phyloP scores from a whole-genome alignment of 53 echinoderm and acorn worm species.

The Zoroaster sp. region DNA sequence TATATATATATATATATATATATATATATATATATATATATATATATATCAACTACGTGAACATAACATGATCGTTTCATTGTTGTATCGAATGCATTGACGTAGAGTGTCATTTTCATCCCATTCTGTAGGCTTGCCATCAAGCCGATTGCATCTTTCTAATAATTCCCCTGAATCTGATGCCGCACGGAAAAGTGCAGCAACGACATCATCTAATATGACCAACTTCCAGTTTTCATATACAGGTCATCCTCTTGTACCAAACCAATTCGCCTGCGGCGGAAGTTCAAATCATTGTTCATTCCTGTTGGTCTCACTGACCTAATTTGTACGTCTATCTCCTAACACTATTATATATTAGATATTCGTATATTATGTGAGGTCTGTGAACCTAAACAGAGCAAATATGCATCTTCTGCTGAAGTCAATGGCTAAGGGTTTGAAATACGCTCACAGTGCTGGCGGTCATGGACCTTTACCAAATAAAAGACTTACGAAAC shows the following conservation, averaged over 20 bases:
- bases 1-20: too few species aligned
- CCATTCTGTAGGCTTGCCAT: too few species aligned
- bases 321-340: constrained; percentile 31
- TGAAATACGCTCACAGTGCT: not conserved
- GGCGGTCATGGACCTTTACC: constrained; percentile 4
- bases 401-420: constrained; percentile 18
- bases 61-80: too few species aligned
- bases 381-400: constrained; percentile 52
- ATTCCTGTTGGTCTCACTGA: not conserved
- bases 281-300: not conserved
- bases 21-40: too few species aligned
- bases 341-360: constrained; percentile 23
- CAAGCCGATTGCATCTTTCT: too few species aligned
- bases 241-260: not conserved
- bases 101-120: too few species aligned
- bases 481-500: not conserved
- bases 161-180: too few species aligned
- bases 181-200: not conserved
- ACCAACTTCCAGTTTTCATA: not conserved
- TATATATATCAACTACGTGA: too few species aligned
- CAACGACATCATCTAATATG: not conserved
- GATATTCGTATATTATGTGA: constrained; percentile 5
- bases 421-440: constrained; percentile 1
- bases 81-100: too few species aligned
- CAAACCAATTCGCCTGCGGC: not conserved